Evolutionary conservation across 2,113 vertebrate genomes (phyloP).

Genomic region (Gobius niger): DNA sequence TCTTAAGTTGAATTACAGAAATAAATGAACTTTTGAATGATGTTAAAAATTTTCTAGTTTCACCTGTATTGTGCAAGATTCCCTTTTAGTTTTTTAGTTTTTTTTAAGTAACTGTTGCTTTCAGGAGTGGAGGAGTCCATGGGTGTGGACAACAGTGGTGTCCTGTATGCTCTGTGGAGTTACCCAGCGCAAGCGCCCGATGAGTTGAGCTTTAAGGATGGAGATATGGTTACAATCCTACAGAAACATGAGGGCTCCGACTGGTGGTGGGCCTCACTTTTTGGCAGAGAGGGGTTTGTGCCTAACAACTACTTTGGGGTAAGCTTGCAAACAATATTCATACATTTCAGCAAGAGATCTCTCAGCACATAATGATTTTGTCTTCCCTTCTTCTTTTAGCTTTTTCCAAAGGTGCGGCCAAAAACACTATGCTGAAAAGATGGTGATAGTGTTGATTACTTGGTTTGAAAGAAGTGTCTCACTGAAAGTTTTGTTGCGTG

Average conservation of each 20-base stretch:
- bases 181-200: conserved; percentile 84
- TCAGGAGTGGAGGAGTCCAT: conserved; percentile 85
- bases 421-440: conserved; percentile 72
- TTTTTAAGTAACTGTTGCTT: background rate
- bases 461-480: conserved; percentile 1
- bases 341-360: background rate
- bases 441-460: conserved; percentile 10
- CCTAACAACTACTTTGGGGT: conserved; percentile 92
- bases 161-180: conserved; percentile 87
- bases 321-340: conserved; percentile 35
- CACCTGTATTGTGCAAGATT: too few species aligned
- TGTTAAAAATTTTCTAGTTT: too few species aligned
- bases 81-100: too few species aligned
- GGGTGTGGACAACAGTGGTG: conserved; percentile 84
- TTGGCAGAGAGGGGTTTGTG: conserved; percentile 86
- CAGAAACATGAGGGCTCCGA: conserved; percentile 79
- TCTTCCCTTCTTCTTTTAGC: conserved; percentile 52
- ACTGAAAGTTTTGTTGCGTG: background rate
- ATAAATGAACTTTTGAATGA: too few species aligned
- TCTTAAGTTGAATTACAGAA: too few species aligned
- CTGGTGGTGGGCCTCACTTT: conserved; percentile 91
- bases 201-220: conserved; percentile 87
- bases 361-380: background rate
- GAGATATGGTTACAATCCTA: conserved; percentile 88
- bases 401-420: conserved; percentile 77